Evolutionary conservation across 2,797 vertebrate species (phyloP), one percentile per base, ranked within the genome.

Genomic region (Lithobates pipiens): DNA sequence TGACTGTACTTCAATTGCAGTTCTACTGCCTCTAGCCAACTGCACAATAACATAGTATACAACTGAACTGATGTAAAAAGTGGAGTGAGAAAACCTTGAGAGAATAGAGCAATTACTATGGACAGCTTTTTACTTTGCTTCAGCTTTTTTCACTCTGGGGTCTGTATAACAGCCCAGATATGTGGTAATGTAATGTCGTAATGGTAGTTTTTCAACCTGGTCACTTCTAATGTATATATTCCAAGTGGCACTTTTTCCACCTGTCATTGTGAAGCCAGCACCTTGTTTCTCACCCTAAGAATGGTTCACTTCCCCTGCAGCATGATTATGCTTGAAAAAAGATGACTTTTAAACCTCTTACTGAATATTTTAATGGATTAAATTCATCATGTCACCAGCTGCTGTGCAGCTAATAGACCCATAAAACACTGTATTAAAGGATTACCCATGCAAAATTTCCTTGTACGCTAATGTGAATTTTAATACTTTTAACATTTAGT

Each of bases 401-500:
- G 95, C 94, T 95, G 94, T 94, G 95, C 93, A 92, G 92, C 93
- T 96, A 95, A 96, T 95, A 95, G 94, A 94, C 94, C 93, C 94
- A 95, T 95, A 95, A 95, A 95, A 94, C 93, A 94, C 93, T 95
- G 95, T 96, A 96, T 95, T 95, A 95, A 95, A 96, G 95, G 94
- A 95, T 95, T 96, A 95, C 94, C 93, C 95, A 95, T 95, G 95
- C 95, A 95, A 95, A 95, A 95, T 95, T 95, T 95, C 94, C 91
- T 93, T 93, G 94, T 91, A 92, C 80, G 93, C 93, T 95, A 95
- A 95, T 95, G 95, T 94, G 95, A 95, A 95, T 95, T 95, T 95
- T 95, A 95, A 95, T 95, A 95, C 95, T 95, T 95, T 94, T 95
- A 95, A 95, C 95, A 95, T 95, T 95, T 95, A 95, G 95, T 95